A percentile compares a stretch with the other conserved stretches of the same genome.
These are phyloP conservation scores for Triplophysa rosa DNA, from an alignment of 2,113 vertebrate species.

Conservation along the genomic window DNA sequence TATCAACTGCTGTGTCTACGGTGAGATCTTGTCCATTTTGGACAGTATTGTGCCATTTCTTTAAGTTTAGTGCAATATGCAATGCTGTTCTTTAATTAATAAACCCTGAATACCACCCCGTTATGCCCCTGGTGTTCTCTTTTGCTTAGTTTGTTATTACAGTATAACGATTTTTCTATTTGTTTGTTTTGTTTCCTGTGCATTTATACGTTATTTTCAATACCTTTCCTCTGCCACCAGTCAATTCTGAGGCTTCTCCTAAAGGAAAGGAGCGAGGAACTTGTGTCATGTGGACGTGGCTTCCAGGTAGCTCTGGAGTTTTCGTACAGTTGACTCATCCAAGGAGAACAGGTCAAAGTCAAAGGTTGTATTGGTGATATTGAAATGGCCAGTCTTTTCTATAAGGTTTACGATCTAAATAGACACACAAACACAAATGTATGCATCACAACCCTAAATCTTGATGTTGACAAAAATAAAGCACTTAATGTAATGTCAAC, in stretches of 20 bases:
- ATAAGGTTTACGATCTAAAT: conserved; percentile 95
- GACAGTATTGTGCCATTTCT: conserved; percentile 43
- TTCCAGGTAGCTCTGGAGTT: conserved; percentile 98
- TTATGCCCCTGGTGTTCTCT: conserved; percentile 7
- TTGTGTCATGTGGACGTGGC: conserved; percentile 91
- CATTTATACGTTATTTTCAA: conserved; percentile 51
- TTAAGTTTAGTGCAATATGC: conserved; percentile 40
- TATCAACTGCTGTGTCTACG: not conserved
- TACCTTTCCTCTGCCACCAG: conserved; percentile 33
- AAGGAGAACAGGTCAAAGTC: conserved; percentile 98
- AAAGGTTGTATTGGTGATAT: conserved; percentile 98
- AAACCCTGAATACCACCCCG: conserved; percentile 44
- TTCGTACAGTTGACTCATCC: conserved; percentile 96
- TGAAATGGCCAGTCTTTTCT: conserved; percentile 97
- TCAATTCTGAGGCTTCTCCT: conserved; percentile 26
- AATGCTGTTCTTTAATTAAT: conserved; percentile 30
- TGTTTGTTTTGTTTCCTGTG: conserved; percentile 52
- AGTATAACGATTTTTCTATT: conserved; percentile 25
- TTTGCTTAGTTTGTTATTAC: conserved; percentile 16
- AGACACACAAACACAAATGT: conserved; percentile 1
- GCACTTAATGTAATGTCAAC: not conserved
- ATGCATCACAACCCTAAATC: not conserved
- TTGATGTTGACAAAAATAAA: not conserved
- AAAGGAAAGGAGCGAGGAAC: conserved; percentile 37
- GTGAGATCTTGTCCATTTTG: conserved; percentile 3